Percentiles rank a stretch among this genome's conserved stretches.
These are phyloP conservation scores for Hemiscyllium ocellatum DNA, from an alignment of 2,113 vertebrate species.

Conservation along the genomic window DNA sequence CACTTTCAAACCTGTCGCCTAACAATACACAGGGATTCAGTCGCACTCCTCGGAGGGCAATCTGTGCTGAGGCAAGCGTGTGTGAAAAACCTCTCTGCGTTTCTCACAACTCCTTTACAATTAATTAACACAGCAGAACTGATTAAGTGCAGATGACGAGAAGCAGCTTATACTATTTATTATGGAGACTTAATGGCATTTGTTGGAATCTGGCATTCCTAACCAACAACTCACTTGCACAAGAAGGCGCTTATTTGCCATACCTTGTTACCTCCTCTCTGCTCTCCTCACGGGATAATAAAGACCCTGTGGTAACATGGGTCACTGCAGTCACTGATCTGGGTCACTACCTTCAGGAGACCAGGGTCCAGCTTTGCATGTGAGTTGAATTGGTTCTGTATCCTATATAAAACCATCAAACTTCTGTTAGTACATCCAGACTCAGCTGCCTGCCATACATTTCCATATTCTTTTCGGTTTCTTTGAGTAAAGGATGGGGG, in stretches of 20 bases:
- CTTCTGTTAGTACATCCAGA: no score
- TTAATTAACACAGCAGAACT: constrained; percentile 1
- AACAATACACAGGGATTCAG: background rate
- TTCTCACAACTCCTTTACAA: constrained; percentile 13
- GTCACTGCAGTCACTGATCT: background rate
- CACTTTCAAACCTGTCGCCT: background rate
- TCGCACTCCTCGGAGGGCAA: background rate
- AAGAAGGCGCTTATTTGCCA: background rate
- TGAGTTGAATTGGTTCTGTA: no score
- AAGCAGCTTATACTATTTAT: background rate
- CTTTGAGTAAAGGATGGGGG: no score
- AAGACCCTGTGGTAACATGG: background rate
- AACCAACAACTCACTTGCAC: background rate
- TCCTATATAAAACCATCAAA: no score
- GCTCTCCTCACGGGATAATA: rapidly evolving
- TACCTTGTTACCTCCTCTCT: background rate
- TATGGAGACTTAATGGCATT: background rate
- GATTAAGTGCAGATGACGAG: constrained; percentile 3
- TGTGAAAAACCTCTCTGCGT: background rate
- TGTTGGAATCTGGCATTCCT: background rate
- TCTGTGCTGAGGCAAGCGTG: background rate
- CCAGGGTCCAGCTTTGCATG: background rate
- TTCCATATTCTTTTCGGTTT: no score
- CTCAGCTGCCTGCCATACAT: no score
- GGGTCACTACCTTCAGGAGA: background rate